Conservation (phyloP, 2,888 invertebrate species). For the Hydrotaea diabolus region DNA sequence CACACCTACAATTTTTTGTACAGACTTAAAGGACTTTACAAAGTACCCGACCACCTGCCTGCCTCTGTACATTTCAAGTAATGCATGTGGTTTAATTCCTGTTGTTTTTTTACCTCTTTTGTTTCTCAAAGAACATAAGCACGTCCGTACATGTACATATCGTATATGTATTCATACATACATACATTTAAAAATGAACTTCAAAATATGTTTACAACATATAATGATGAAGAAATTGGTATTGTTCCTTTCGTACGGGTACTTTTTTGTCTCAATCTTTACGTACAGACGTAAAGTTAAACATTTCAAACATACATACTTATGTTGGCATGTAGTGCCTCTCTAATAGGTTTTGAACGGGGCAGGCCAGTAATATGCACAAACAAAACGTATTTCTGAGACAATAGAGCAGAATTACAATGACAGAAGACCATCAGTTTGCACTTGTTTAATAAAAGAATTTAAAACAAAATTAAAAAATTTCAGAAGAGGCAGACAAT, state of each 20-base stretch:
- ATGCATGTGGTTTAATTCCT: conserved; percentile 21
- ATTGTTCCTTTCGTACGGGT: not conserved
- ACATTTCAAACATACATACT: not conserved
- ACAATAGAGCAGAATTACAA: too few species aligned
- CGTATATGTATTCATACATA: too few species aligned
- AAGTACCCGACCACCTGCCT: too few species aligned
- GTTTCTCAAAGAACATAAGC: not conserved
- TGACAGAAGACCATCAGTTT: too few species aligned
- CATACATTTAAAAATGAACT: conserved; percentile 22
- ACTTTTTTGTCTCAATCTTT: not conserved
- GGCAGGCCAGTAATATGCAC: not conserved
- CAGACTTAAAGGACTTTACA: too few species aligned
- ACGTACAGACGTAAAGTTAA: not conserved
- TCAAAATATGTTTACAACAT: conserved; percentile 17
- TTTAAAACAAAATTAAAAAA: too few species aligned
- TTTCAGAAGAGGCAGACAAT: too few species aligned
- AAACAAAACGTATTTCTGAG: too few species aligned
- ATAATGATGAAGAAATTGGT: conserved; percentile 17
- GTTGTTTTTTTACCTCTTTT: not conserved
- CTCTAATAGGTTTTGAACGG: conserved; percentile 1
- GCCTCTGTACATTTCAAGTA: not conserved
- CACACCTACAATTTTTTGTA: too few species aligned
- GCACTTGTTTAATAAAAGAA: too few species aligned
- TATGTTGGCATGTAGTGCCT: conserved; percentile 17
- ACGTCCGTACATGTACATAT: too few species aligned